Evolutionary conservation across 2,888 invertebrate genomes (phyloP).

Genomic region (Parnassius orleans): DNA sequence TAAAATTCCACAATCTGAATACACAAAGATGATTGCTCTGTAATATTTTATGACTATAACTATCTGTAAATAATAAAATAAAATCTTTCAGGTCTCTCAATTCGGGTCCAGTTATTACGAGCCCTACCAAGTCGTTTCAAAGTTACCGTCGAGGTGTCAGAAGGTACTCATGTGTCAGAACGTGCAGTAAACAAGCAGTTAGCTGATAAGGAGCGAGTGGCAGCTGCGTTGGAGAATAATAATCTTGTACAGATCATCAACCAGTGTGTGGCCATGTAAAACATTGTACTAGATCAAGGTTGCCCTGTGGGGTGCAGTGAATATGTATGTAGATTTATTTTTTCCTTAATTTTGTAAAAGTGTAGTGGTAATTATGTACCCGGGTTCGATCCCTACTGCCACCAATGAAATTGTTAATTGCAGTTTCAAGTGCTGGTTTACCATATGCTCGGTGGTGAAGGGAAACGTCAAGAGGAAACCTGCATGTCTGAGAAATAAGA

Average conservation of each 20-base stretch:
- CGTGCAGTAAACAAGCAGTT: constrained; percentile 97
- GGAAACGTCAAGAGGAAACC: too few relatives aligned
- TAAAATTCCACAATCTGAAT: too few relatives aligned
- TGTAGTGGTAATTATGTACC: too few relatives aligned
- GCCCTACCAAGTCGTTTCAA: constrained; percentile 92
- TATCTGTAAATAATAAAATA: constrained; percentile 53
- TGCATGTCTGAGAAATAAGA: too few relatives aligned
- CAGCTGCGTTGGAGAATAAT: constrained; percentile 97
- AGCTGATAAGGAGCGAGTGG: constrained; percentile 98
- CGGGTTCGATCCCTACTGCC: too few relatives aligned
- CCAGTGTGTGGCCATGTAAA: constrained; percentile 85
- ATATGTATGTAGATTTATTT: too few relatives aligned
- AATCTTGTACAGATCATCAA: constrained; percentile 96
- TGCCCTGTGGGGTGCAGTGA: too few relatives aligned
- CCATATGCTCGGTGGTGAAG: too few relatives aligned
- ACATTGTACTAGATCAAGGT: neutral
- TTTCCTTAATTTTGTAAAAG: too few relatives aligned
- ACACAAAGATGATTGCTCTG: neutral
- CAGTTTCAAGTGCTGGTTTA: too few relatives aligned
- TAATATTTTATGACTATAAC: constrained; percentile 26
- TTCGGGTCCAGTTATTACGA: constrained; percentile 93
- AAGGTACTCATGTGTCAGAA: constrained; percentile 96
- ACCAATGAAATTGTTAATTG: too few relatives aligned
- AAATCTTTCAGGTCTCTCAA: constrained; percentile 85
- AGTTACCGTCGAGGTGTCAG: constrained; percentile 92